phyloP scores from a whole-genome alignment of 2,797 vertebrate genomes.

The Emys orbicularis region DNA sequence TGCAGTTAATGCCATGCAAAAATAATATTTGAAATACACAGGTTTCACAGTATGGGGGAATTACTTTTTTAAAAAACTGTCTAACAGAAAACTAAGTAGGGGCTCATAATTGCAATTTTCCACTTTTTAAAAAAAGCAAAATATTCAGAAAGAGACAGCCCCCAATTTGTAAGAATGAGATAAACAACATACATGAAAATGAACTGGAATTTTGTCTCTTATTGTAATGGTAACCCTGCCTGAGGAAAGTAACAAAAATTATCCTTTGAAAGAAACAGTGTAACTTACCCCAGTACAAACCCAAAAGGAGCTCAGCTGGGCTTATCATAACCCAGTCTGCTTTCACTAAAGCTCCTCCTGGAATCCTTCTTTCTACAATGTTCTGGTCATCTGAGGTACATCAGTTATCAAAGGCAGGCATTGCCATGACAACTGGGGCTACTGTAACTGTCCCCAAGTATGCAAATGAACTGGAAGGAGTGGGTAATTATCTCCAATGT shows the following conservation, averaged over 20 bases:
- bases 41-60: neutral
- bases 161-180: too few species aligned
- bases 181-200: too few species aligned
- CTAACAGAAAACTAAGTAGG: neutral
- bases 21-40: neutral
- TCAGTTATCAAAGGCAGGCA: neutral
- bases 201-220: neutral
- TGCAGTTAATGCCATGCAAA: neutral
- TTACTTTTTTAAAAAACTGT: neutral
- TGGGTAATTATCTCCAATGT: neutral
- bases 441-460: neutral
- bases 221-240: neutral
- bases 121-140: neutral
- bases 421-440: neutral
- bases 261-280: neutral
- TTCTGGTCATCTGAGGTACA: slow-evolving; percentile 9
- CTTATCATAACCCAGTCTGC: neutral
- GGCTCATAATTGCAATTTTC: neutral
- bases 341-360: neutral
- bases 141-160: neutral
- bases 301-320: neutral
- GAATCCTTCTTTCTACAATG: neutral
- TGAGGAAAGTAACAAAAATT: neutral
- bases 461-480: neutral
- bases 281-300: neutral